A percentile compares a stretch with the other conserved stretches of the same genome.
These are phyloP conservation scores for Premnoplex brunnescens DNA, from an alignment of 2,797 vertebrate genomes.

Conservation along the genomic window DNA sequence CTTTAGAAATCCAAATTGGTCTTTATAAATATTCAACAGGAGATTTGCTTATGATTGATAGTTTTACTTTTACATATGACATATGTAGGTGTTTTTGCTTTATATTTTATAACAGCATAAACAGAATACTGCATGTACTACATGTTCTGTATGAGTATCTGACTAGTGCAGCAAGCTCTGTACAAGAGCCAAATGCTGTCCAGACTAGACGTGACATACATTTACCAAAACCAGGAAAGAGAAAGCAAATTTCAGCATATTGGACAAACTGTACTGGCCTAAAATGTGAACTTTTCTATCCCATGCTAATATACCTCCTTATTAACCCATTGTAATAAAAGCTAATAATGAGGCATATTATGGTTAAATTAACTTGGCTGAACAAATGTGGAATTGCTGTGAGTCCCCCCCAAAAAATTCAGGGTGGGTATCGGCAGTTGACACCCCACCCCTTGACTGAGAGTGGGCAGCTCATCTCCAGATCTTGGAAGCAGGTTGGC, in stretches of 20 bases:
- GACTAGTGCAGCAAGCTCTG: background rate
- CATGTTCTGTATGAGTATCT: background rate
- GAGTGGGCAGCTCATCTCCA: background rate
- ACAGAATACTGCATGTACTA: background rate
- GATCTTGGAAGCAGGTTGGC: background rate
- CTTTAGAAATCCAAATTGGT: background rate
- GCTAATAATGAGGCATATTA: background rate
- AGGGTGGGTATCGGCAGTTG: background rate
- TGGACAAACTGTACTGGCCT: background rate
- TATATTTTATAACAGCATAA: background rate
- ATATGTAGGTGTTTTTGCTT: conserved; percentile 5
- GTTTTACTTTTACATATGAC: conserved; percentile 1
- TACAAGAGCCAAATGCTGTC: background rate
- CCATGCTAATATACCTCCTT: background rate
- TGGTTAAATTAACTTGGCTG: background rate
- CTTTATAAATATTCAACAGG: conserved; percentile 12
- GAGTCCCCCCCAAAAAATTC: background rate
- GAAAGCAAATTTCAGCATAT: background rate
- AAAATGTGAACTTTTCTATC: background rate
- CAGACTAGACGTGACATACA: background rate
- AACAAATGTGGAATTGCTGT: background rate
- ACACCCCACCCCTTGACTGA: background rate
- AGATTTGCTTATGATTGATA: background rate
- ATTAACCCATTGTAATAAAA: background rate
- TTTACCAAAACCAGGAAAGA: background rate